Conservation (phyloP, 2,888 invertebrate species). For the Tenthredo distinguenda region DNA sequence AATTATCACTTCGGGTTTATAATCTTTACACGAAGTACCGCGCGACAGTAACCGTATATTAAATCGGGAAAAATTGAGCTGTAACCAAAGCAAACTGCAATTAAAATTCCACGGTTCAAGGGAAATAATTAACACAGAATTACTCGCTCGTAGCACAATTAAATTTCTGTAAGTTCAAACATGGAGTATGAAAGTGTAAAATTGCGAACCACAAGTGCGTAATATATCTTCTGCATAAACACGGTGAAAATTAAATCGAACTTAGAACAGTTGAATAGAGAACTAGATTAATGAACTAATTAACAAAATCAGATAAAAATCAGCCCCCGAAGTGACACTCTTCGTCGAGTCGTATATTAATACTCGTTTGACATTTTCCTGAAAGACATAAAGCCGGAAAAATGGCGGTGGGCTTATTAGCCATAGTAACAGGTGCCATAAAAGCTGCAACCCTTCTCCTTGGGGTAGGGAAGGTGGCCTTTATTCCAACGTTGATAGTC, state of each 20-base stretch:
- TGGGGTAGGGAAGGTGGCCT: constrained; percentile 85
- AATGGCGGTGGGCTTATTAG: constrained; percentile 72
- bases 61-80: not conserved
- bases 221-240: constrained; percentile 9
- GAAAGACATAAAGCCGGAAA: constrained; percentile 33
- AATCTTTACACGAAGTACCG: not conserved
- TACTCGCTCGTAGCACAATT: not conserved
- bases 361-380: not conserved
- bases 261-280: not conserved
- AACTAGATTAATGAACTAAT: not conserved
- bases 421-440: constrained; percentile 83
- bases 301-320: not conserved
- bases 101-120: not conserved
- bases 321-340: not conserved
- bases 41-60: not conserved
- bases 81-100: not conserved
- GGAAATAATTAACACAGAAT: constrained; percentile 14
- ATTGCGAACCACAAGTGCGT: not conserved
- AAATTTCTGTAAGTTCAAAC: not conserved
- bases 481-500: constrained; percentile 88
- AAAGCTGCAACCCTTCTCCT: constrained; percentile 86
- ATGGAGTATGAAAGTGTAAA: constrained; percentile 14
- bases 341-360: not conserved
- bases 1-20: not conserved
- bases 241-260: not conserved